phyloP scores from a whole-genome alignment of 2,888 invertebrate genomes.

The Criorhina ranunculi region DNA sequence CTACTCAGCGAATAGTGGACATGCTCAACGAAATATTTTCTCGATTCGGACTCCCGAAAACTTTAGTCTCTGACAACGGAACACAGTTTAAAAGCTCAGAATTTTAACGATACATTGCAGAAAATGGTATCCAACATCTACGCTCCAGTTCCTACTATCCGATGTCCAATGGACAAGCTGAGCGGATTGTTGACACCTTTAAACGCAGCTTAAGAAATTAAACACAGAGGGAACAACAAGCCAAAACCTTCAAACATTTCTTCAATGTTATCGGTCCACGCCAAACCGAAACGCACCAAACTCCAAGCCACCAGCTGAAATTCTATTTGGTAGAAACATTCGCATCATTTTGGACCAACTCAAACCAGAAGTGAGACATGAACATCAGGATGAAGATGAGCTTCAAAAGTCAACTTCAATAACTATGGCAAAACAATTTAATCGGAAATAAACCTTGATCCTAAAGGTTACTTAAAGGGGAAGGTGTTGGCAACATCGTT shows the following conservation, averaged over 20 bases:
- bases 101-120: no score
- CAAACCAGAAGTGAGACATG: no score
- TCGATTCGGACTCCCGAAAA: constrained; percentile 69
- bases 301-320: constrained; percentile 71
- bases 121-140: constrained; percentile 52
- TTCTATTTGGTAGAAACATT: no score
- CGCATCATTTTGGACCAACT: no score
- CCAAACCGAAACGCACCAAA: constrained; percentile 68
- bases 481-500: no score
- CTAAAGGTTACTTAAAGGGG: no score
- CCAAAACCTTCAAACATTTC: constrained; percentile 65
- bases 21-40: constrained; percentile 71
- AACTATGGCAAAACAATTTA: no score
- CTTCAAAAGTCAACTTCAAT: no score
- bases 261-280: constrained; percentile 73
- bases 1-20: constrained; percentile 60
- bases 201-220: constrained; percentile 72
- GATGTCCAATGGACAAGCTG: constrained; percentile 77
- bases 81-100: constrained; percentile 58
- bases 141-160: constrained; percentile 47
- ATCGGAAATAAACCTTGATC: no score
- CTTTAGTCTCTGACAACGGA: constrained; percentile 60
- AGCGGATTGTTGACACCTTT: constrained; percentile 76
- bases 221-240: constrained; percentile 53
- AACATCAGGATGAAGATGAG: no score